Percentiles rank a stretch among this genome's conserved stretches.
Evolutionary conservation across 2,888 invertebrate species (phyloP).

Genomic region (Dexiosoma caninum): DNA sequence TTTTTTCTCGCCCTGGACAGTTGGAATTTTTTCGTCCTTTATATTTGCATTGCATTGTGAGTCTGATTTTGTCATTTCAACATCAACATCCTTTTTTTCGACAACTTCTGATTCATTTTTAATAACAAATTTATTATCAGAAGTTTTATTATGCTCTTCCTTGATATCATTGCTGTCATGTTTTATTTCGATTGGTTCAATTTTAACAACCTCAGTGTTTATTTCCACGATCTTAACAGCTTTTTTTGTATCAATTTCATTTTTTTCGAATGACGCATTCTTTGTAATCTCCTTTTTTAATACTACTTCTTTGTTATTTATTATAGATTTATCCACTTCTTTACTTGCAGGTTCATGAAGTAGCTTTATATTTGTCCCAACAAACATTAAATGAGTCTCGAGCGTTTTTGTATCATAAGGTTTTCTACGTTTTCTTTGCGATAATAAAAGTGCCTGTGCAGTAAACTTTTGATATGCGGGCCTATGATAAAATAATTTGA

Average conservation of each 20-base stretch:
- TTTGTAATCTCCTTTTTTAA: conserved; percentile 22
- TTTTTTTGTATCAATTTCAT: neutral
- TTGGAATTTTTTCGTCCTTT: neutral
- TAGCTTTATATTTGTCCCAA: neutral
- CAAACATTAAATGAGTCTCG: conserved; percentile 14
- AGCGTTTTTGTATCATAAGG: conserved; percentile 80
- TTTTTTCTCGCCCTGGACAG: neutral
- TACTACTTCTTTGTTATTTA: conserved; percentile 3
- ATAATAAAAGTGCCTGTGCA: conserved; percentile 68
- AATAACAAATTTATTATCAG: conserved; percentile 27
- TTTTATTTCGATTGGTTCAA: neutral
- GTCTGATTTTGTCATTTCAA: conserved; percentile 43
- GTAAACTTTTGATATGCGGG: conserved; percentile 70
- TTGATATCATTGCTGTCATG: conserved; percentile 18
- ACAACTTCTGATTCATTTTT: conserved; percentile 22
- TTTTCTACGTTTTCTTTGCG: conserved; percentile 81
- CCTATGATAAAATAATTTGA: conserved; percentile 81
- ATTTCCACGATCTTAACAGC: conserved; percentile 2
- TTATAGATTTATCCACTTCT: neutral
- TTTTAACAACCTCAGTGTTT: conserved; percentile 11
- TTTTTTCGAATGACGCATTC: neutral
- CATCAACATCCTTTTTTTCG: conserved; percentile 38
- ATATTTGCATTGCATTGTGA: conserved; percentile 12
- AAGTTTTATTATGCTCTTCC: conserved; percentile 17
- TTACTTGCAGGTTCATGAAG: neutral